phyloP scores from a whole-genome alignment of 2,113 vertebrate species.

The Centrocercus urophasianus region DNA sequence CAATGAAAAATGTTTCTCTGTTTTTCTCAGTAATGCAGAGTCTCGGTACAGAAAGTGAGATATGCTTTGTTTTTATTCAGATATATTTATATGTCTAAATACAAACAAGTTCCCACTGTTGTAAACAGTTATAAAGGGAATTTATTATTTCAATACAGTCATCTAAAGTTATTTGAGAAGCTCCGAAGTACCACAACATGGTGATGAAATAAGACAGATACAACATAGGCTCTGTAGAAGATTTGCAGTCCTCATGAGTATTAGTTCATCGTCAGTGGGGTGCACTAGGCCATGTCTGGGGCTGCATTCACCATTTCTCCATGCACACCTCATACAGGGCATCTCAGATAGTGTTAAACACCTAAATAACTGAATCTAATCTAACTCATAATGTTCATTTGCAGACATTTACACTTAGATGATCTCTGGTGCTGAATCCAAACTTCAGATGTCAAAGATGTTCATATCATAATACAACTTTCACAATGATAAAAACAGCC shows the following conservation, averaged over 20 bases:
- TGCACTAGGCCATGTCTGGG: background rate
- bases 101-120: background rate
- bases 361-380: background rate
- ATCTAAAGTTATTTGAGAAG: background rate
- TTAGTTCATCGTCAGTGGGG: background rate
- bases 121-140: background rate
- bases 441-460: background rate
- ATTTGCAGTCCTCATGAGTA: background rate
- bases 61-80: background rate
- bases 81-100: background rate
- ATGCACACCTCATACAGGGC: background rate
- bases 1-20: background rate
- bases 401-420: background rate
- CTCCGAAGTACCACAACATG: background rate
- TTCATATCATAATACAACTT: background rate
- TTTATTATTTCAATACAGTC: background rate
- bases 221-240: background rate
- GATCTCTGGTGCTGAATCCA: background rate
- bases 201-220: background rate
- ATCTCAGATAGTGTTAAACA: background rate
- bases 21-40: background rate
- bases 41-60: background rate
- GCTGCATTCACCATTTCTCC: background rate
- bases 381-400: background rate
- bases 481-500: background rate